phyloP scores from a whole-genome alignment of 2,888 invertebrate genomes.

The Digitonthophagus gazella region DNA sequence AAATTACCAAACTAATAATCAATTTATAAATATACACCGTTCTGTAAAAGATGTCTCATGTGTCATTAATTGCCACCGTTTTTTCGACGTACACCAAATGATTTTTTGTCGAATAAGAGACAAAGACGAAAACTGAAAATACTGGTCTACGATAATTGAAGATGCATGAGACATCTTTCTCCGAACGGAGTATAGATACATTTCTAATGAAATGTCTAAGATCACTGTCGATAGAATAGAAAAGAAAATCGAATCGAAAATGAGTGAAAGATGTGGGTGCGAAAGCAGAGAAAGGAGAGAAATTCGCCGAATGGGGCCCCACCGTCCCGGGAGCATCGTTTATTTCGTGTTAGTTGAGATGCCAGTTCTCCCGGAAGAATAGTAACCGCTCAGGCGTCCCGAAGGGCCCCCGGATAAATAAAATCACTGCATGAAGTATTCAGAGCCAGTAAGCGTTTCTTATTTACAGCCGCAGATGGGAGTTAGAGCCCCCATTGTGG shows the following conservation, averaged over 20 bases:
- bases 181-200: no score
- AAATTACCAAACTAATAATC: no score
- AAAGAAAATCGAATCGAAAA: not conserved
- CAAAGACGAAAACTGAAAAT: no score
- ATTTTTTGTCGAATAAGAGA: no score
- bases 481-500: not conserved
- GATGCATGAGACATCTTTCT: no score
- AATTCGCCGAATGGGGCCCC: not conserved
- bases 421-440: slow-evolving; percentile 32
- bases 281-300: not conserved
- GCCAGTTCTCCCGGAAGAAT: slow-evolving; percentile 6
- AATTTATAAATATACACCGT: no score
- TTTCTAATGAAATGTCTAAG: no score
- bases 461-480: slow-evolving; percentile 32
- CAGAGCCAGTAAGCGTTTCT: slow-evolving; percentile 31
- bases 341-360: slow-evolving; percentile 8
- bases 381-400: slow-evolving; percentile 9
- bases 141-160: no score
- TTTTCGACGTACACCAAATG: no score
- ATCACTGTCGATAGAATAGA: not conserved
- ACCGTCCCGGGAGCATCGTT: slow-evolving; percentile 8
- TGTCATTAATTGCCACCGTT: no score
- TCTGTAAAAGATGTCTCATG: no score
- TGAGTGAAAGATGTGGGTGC: not conserved
- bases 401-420: slow-evolving; percentile 13